Conservation (phyloP, 2,113 vertebrate species). For the Catagonus wagneri region DNA sequence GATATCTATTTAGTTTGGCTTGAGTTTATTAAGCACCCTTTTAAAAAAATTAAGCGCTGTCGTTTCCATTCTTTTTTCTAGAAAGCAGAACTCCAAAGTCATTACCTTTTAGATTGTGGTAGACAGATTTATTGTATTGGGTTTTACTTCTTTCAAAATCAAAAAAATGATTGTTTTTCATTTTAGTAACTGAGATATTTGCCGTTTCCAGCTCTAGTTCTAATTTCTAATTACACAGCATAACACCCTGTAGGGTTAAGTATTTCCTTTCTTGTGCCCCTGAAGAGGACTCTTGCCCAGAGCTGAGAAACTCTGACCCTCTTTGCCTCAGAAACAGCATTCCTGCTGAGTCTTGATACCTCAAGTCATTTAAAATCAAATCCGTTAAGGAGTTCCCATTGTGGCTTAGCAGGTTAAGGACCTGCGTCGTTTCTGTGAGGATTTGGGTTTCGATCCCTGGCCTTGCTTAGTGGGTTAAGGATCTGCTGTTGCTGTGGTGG, state of each 20-base stretch:
- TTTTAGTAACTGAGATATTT: neutral
- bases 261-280: neutral
- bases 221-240: neutral
- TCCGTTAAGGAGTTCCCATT: too few relatives aligned
- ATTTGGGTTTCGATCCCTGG: too few relatives aligned
- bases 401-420: too few relatives aligned
- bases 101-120: neutral
- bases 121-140: neutral
- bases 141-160: conserved; percentile 24
- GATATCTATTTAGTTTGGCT: neutral
- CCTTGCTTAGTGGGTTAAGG: too few relatives aligned
- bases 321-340: neutral
- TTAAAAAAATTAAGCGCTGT: neutral
- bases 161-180: neutral
- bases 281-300: neutral
- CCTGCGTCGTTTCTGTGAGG: too few relatives aligned
- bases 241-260: neutral
- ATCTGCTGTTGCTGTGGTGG: too few relatives aligned
- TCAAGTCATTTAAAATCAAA: neutral
- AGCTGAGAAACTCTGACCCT: neutral
- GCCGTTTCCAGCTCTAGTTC: neutral
- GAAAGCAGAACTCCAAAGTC: conserved; percentile 15
- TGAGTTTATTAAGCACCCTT: neutral
- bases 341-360: neutral
- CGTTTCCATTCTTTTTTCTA: neutral